phyloP scores from a whole-genome alignment of 2,797 vertebrate genomes.

The Melanotaenia parkinsoni region DNA sequence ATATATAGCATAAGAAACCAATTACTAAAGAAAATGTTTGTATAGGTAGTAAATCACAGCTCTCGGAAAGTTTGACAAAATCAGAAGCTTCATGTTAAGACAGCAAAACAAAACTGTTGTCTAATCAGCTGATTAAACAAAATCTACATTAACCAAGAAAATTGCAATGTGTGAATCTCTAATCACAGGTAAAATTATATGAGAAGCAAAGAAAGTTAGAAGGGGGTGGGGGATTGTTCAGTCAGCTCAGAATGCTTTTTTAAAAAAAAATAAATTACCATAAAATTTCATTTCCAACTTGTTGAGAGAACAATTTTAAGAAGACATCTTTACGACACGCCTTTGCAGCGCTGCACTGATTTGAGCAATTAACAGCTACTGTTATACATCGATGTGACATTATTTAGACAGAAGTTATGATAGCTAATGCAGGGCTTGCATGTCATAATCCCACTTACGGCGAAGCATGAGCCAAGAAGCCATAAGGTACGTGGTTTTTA shows the following conservation, averaged over 20 bases:
- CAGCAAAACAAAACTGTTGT: no score
- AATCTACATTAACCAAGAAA: no score
- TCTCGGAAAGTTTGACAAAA: no score
- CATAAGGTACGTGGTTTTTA: conserved; percentile 54
- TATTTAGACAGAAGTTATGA: conserved; percentile 43
- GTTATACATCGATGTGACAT: conserved; percentile 45
- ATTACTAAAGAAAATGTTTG: background rate
- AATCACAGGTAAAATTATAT: background rate
- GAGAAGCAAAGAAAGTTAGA: no score
- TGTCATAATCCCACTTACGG: conserved; percentile 42
- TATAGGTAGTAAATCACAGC: no score
- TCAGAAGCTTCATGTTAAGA: no score
- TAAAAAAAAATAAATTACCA: background rate
- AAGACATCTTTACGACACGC: background rate
- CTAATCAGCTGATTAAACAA: no score
- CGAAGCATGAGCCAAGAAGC: conserved; percentile 29
- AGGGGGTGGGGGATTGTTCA: background rate
- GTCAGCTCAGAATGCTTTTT: background rate
- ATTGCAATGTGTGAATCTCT: no score
- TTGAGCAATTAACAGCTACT: conserved; percentile 4
- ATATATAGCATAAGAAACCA: background rate
- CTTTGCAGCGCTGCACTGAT: background rate
- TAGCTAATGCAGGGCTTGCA: conserved; percentile 36
- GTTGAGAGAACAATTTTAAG: background rate
- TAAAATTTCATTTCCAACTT: background rate